Percentiles rank a stretch among this genome's conserved stretches.
Evolutionary conservation across 2,888 invertebrate genomes (phyloP).

Genomic region (Harpagoxenus sublaevis): DNA sequence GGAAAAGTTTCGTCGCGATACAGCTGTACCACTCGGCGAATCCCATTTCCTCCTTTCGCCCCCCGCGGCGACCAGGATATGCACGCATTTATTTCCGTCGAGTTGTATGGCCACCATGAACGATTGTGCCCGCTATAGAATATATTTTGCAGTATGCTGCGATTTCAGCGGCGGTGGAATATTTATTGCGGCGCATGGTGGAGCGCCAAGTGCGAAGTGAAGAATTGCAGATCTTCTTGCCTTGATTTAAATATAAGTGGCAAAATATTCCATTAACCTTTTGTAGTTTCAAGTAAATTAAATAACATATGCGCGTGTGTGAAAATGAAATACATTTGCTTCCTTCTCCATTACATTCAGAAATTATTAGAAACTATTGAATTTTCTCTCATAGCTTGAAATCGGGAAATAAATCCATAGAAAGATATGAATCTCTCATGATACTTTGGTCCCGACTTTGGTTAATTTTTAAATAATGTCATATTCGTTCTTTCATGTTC

Average conservation of each 20-base stretch:
- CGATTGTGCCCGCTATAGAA: constrained; percentile 65
- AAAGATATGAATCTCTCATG: neutral
- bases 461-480: constrained; percentile 4
- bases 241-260: constrained; percentile 29
- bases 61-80: constrained; percentile 59
- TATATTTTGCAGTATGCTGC: constrained; percentile 59
- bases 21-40: constrained; percentile 64
- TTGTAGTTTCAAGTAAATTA: neutral
- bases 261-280: constrained; percentile 1
- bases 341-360: neutral
- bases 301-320: neutral
- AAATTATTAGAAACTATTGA: neutral
- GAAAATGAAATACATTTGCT: neutral
- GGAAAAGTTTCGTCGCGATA: constrained; percentile 68
- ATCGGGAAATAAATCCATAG: neutral
- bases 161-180: constrained; percentile 48
- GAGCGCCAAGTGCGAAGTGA: constrained; percentile 38
- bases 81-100: constrained; percentile 71
- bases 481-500: neutral
- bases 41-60: constrained; percentile 68
- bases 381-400: neutral
- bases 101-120: constrained; percentile 61
- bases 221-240: constrained; percentile 19
- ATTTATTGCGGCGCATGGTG: constrained; percentile 35
- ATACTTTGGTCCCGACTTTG: neutral